These are phyloP conservation scores for Plumapathes pennacea DNA, from an alignment of 92 coral and sea anemone species.

Conservation along the genomic window DNA sequence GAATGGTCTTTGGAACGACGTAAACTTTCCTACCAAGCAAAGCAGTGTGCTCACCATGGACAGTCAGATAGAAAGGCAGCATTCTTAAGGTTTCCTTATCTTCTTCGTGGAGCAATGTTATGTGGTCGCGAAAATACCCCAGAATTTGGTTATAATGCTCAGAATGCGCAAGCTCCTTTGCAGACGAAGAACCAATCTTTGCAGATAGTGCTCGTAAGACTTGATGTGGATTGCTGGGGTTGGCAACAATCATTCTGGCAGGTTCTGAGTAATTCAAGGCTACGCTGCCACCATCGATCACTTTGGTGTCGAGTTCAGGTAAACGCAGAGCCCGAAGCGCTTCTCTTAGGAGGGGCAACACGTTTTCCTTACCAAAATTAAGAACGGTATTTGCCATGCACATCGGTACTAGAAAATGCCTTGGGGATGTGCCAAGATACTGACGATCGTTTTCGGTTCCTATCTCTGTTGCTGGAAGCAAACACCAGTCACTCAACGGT, in stretches of 20 bases:
- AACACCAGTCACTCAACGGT: slow-evolving; percentile 45
- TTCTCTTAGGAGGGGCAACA: neutral
- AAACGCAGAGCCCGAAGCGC: slow-evolving; percentile 16
- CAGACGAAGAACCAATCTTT: too few relatives aligned
- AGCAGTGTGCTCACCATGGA: slow-evolving; percentile 21
- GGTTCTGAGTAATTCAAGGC: too few relatives aligned
- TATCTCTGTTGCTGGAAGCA: slow-evolving; percentile 49
- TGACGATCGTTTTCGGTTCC: too few relatives aligned
- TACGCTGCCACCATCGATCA: neutral
- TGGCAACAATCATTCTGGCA: too few relatives aligned
- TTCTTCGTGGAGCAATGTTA: neutral
- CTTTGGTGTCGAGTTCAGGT: slow-evolving; percentile 38
- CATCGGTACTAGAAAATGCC: slow-evolving; percentile 53
- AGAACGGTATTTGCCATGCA: slow-evolving; percentile 44
- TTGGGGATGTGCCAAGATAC: neutral
- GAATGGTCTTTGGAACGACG: slow-evolving; percentile 28
- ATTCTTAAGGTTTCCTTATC: neutral
- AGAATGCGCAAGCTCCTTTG: too few relatives aligned
- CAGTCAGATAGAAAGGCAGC: slow-evolving; percentile 49
- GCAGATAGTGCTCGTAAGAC: too few relatives aligned
- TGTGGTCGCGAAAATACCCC: slow-evolving; percentile 26
- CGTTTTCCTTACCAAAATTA: neutral
- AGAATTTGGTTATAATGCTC: slow-evolving; percentile 5
- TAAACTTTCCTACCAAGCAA: neutral
- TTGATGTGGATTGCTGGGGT: too few relatives aligned